These are phyloP conservation scores for Anolis sagrei DNA, from an alignment of 2,113 vertebrate genomes.

Conservation along the genomic window DNA sequence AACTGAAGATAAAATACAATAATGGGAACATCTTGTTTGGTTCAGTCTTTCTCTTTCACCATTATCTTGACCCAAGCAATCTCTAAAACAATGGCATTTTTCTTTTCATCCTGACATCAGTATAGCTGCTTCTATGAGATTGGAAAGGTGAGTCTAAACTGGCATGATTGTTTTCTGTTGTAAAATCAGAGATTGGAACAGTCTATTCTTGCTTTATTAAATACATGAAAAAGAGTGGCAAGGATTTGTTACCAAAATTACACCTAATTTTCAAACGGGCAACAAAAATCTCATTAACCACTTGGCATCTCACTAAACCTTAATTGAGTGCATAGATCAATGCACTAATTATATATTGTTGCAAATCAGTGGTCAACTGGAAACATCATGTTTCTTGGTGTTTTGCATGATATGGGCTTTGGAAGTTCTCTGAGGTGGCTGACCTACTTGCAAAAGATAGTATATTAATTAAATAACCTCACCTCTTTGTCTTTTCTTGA, in stretches of 20 bases:
- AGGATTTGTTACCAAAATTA: not conserved
- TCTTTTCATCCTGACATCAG: slow-evolving; percentile 3
- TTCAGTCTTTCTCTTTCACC: not conserved
- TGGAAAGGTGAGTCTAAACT: not conserved
- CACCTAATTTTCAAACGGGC: slow-evolving; percentile 23
- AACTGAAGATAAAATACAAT: slow-evolving; percentile 1
- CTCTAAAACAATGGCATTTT: not conserved
- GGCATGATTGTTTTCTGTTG: slow-evolving; percentile 1
- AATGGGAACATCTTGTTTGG: slow-evolving; percentile 24
- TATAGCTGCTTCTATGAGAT: slow-evolving; percentile 5
- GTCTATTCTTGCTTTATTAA: not conserved
- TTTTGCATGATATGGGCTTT: not conserved
- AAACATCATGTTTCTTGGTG: not conserved
- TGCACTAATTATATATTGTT: slow-evolving; percentile 28
- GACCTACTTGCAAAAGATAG: slow-evolving; percentile 5
- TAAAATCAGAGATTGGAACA: not conserved
- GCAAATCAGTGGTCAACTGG: not conserved
- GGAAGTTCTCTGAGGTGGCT: not conserved
- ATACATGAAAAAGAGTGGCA: not conserved
- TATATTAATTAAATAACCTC: slow-evolving; percentile 7
- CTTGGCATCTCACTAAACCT: not conserved
- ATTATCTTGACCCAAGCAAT: not conserved
- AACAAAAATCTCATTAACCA: slow-evolving; percentile 40
- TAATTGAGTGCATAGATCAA: slow-evolving; percentile 29
- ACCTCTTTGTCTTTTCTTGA: not conserved